Percentiles rank a stretch among this genome's conserved stretches.
Conservation (phyloP, 2,113 vertebrate species). For the Anas platyrhynchos region DNA sequence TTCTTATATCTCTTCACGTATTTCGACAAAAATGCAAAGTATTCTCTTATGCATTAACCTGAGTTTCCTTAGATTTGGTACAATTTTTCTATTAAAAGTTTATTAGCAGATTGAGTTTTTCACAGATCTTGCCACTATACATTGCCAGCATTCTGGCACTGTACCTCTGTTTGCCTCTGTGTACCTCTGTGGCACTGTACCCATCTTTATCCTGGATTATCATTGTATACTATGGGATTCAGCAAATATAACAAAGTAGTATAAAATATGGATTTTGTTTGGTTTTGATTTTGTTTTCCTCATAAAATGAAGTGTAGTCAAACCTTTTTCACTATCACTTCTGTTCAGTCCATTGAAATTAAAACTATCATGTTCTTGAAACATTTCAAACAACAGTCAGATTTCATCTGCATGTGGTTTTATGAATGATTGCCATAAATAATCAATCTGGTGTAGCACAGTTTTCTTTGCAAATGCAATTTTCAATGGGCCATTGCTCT, state of each 20-base stretch:
- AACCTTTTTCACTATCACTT: neutral
- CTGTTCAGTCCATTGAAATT: neutral
- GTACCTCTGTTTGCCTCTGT: neutral
- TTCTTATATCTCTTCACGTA: neutral
- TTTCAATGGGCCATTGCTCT: neutral
- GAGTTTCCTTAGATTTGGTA: neutral
- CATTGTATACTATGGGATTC: neutral
- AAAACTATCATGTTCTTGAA: neutral
- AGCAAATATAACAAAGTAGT: neutral
- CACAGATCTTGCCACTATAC: too few species aligned
- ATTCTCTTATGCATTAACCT: neutral
- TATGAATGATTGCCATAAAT: slow-evolving; percentile 15
- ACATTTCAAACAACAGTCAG: neutral
- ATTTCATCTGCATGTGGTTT: neutral
- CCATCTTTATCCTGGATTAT: neutral
- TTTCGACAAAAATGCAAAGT: neutral
- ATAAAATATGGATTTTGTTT: neutral
- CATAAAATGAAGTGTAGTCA: neutral
- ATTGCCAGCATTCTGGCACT: neutral
- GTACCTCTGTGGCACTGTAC: neutral
- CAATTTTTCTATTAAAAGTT: neutral
- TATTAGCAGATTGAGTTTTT: neutral
- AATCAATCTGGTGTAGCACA: neutral
- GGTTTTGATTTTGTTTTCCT: neutral
- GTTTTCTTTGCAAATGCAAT: neutral